Evolutionary conservation across 2,113 vertebrate genomes (phyloP).

Genomic region (Gasterosteus nipponicus): DNA sequence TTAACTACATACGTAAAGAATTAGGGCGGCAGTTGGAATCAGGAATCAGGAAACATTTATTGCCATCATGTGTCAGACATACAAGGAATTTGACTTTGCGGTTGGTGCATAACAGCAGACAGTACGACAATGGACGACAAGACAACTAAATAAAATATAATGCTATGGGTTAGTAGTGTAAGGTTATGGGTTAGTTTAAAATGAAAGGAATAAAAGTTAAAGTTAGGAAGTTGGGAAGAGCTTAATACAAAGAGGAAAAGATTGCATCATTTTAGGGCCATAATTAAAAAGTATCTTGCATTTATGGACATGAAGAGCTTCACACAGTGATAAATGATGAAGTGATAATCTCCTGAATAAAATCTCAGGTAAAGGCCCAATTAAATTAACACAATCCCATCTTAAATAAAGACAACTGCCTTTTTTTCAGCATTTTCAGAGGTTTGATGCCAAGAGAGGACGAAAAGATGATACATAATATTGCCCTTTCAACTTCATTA

Average conservation of each 20-base stretch:
- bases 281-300: background rate
- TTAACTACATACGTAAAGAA: background rate
- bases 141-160: too few relatives aligned
- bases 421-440: background rate
- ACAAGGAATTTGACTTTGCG: too few relatives aligned
- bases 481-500: background rate
- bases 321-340: background rate
- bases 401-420: background rate
- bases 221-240: too few relatives aligned
- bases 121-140: too few relatives aligned
- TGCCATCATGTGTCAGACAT: too few relatives aligned
- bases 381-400: background rate
- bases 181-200: too few relatives aligned
- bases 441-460: background rate
- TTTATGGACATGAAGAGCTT: background rate
- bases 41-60: too few relatives aligned
- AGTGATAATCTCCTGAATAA: background rate
- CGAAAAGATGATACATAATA: background rate
- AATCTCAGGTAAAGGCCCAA: background rate
- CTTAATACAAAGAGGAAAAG: background rate
- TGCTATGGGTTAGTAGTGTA: too few relatives aligned
- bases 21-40: background rate
- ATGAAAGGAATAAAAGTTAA: too few relatives aligned
- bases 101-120: too few relatives aligned
- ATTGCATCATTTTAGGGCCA: background rate